Evolutionary conservation across 1,140 invertebrate species (phyloP).

Genomic region (Meloidogyne hapla): DNA sequence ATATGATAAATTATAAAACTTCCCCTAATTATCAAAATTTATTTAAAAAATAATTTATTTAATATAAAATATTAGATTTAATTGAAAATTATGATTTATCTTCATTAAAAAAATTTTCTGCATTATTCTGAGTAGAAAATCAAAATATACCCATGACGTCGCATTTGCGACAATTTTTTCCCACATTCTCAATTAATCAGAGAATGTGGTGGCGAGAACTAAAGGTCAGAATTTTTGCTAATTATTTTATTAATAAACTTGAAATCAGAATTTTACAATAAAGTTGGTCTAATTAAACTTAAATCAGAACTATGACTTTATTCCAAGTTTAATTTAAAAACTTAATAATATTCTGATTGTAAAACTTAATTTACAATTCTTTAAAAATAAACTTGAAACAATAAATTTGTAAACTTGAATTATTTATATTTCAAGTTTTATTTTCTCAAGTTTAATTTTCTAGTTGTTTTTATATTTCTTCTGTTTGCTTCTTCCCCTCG

Average conservation of each 20-base stretch:
- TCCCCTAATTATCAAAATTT: too few species aligned
- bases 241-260: too few species aligned
- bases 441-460: neutral
- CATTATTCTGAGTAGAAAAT: neutral
- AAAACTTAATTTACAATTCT: neutral
- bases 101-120: neutral
- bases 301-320: too few species aligned
- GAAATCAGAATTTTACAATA: too few species aligned
- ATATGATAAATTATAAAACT: too few species aligned
- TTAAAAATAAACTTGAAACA: neutral
- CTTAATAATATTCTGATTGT: too few species aligned
- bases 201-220: neutral
- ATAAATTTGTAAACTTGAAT: too few species aligned
- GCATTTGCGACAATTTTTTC: neutral
- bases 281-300: too few species aligned
- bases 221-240: too few species aligned
- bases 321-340: too few species aligned
- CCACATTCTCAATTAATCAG: neutral
- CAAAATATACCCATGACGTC: neutral
- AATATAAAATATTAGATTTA: too few species aligned
- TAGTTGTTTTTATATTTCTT: neutral
- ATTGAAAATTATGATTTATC: neutral
- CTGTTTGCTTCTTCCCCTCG: neutral
- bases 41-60: neutral
- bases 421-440: neutral